A percentile compares a stretch with the other conserved stretches of the same genome.
These are phyloP conservation scores for Caenorhabditis angaria DNA, from an alignment of 2,888 invertebrate genomes.

Conservation along the genomic window DNA sequence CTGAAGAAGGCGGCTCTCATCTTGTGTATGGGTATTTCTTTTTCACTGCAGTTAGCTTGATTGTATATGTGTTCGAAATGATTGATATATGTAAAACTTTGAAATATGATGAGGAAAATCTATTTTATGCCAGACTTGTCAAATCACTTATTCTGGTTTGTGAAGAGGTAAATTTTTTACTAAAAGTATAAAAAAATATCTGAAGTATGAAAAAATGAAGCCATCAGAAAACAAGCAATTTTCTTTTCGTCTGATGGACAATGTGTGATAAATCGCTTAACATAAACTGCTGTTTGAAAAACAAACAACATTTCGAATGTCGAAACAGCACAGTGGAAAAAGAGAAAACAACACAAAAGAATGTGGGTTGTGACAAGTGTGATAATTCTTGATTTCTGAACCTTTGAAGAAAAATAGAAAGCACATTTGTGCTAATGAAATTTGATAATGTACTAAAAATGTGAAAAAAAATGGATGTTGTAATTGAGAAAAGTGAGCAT, in stretches of 20 bases:
- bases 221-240: not conserved
- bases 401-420: not conserved
- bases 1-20: not conserved
- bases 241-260: not conserved
- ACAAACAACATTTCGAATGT: conserved; percentile 1
- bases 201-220: too few relatives aligned
- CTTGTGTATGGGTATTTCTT: conserved; percentile 68
- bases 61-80: conserved; percentile 71
- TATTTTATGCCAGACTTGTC: conserved; percentile 70
- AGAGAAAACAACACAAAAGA: conserved; percentile 35
- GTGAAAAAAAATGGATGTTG: too few relatives aligned
- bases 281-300: conserved; percentile 23
- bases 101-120: conserved; percentile 71
- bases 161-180: conserved; percentile 66
- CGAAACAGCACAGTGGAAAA: not conserved
- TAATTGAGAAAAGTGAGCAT: too few relatives aligned
- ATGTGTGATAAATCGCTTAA: conserved; percentile 6
- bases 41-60: conserved; percentile 68
- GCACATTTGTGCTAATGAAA: too few relatives aligned
- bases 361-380: conserved; percentile 26
- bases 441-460: too few relatives aligned
- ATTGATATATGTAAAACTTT: conserved; percentile 71
- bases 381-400: not conserved
- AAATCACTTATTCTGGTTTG: conserved; percentile 70
- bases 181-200: too few relatives aligned